Conservation (phyloP, 2,797 vertebrate species). For the Carapus acus region DNA sequence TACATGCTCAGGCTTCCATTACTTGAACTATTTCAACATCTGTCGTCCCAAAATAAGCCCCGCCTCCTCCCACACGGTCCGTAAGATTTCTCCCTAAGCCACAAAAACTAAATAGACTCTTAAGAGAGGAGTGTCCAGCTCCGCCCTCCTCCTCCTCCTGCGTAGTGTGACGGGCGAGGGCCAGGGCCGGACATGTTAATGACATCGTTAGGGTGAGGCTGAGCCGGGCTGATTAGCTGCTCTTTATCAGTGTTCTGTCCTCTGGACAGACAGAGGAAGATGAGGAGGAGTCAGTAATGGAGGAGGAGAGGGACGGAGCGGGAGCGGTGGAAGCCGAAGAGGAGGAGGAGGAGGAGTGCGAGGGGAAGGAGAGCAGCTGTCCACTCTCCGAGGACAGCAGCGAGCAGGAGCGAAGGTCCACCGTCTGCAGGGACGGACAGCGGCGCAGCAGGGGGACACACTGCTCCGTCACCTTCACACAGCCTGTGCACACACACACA, state of each 20-base stretch:
- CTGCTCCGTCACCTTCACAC: constrained; percentile 85
- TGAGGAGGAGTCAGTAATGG: constrained; percentile 56
- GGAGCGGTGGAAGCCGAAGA: constrained; percentile 15
- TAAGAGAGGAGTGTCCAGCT: constrained; percentile 22
- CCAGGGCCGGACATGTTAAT: constrained; percentile 8
- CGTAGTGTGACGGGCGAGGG: constrained; percentile 47
- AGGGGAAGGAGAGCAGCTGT: constrained; percentile 77
- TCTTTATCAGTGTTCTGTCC: constrained; percentile 84
- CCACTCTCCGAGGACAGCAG: constrained; percentile 79
- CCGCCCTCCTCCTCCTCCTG: constrained; percentile 10
- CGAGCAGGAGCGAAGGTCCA: constrained; percentile 83
- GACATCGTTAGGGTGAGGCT: neutral
- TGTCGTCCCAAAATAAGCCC: constrained; percentile 34
- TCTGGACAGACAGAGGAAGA: constrained; percentile 70
- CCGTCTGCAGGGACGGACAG: constrained; percentile 77
- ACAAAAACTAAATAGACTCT: neutral
- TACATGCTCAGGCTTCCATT: constrained; percentile 63
- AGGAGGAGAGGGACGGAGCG: constrained; percentile 60
- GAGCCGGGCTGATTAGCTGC: constrained; percentile 73
- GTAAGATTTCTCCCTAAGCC: neutral
- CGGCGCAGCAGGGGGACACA: constrained; percentile 79
- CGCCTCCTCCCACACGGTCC: neutral
- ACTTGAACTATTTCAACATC: constrained; percentile 28
- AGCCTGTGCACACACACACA: constrained; percentile 63
- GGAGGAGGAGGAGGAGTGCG: constrained; percentile 58